phyloP scores from a whole-genome alignment of 2,797 vertebrate genomes.

The Sebastes cheni region DNA sequence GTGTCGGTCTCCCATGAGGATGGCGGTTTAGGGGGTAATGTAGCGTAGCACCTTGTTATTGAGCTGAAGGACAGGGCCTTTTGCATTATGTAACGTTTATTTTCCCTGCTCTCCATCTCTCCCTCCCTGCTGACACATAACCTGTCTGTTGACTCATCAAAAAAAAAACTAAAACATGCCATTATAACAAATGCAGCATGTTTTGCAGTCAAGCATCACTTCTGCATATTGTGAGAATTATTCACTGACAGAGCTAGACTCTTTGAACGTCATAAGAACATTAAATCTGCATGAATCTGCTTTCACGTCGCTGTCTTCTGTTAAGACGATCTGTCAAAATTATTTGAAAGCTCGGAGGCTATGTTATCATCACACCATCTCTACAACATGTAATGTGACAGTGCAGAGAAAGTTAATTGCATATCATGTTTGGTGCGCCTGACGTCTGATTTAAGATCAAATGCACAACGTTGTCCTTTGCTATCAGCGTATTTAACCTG shows the following conservation, averaged over 20 bases:
- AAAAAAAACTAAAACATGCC: conserved; percentile 6
- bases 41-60: conserved; percentile 82
- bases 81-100: conserved; percentile 80
- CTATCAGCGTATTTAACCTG: conserved; percentile 40
- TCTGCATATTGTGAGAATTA: neutral
- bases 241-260: neutral
- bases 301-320: neutral
- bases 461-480: conserved; percentile 2
- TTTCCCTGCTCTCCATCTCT: conserved; percentile 34
- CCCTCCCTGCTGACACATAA: conserved; percentile 16
- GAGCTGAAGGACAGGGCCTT: conserved; percentile 79
- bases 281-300: conserved; percentile 13
- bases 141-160: conserved; percentile 50
- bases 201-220: neutral
- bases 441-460: conserved; percentile 34
- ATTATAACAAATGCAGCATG: conserved; percentile 9
- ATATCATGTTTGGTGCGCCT: conserved; percentile 28
- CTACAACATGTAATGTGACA: conserved; percentile 15
- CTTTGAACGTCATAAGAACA: neutral
- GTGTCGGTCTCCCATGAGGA: conserved; percentile 73
- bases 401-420: conserved; percentile 24
- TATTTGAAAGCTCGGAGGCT: conserved; percentile 13
- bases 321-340: neutral
- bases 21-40: conserved; percentile 81
- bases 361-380: neutral